phyloP scores from a whole-genome alignment of 2,797 vertebrate genomes.

The Falco peregrinus region DNA sequence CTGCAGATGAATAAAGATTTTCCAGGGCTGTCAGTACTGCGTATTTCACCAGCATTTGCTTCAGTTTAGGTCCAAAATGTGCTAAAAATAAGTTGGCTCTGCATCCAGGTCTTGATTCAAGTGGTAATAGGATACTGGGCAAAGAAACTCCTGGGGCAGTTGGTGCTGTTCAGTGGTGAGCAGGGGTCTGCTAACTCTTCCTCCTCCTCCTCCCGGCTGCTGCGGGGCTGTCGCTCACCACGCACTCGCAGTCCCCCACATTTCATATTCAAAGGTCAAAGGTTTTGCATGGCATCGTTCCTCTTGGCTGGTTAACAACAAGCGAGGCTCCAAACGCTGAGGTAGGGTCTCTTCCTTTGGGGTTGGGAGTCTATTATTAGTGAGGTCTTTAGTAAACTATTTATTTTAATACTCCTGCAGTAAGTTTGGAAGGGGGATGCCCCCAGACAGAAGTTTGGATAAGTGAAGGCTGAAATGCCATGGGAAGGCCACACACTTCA shows the following conservation, averaged over 20 bases:
- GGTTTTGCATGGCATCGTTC: rapidly evolving
- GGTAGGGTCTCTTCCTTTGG: not conserved
- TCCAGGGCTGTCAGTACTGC: constrained; percentile 25
- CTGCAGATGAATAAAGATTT: constrained; percentile 29
- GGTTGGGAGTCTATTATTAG: not conserved
- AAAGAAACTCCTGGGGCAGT: not conserved
- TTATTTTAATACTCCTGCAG: not conserved
- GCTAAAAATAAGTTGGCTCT: constrained; percentile 49
- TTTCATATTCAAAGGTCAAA: not conserved
- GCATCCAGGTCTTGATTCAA: constrained; percentile 20
- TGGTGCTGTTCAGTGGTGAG: not conserved
- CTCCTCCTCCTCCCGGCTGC: not conserved
- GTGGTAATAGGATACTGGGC: not conserved
- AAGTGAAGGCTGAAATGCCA: not conserved
- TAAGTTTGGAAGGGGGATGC: not conserved
- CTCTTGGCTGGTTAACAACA: not conserved
- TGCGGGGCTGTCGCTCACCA: not conserved
- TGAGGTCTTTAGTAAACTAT: not conserved
- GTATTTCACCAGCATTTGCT: not conserved
- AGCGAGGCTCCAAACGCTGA: rapidly evolving
- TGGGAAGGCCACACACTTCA: not conserved
- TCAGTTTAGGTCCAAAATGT: constrained; percentile 24
- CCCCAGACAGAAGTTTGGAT: not conserved
- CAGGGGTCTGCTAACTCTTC: not conserved
- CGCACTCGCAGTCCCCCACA: not conserved